Evolutionary conservation across 2,797 vertebrate genomes (phyloP).

Genomic region (Alauda arvensis): DNA sequence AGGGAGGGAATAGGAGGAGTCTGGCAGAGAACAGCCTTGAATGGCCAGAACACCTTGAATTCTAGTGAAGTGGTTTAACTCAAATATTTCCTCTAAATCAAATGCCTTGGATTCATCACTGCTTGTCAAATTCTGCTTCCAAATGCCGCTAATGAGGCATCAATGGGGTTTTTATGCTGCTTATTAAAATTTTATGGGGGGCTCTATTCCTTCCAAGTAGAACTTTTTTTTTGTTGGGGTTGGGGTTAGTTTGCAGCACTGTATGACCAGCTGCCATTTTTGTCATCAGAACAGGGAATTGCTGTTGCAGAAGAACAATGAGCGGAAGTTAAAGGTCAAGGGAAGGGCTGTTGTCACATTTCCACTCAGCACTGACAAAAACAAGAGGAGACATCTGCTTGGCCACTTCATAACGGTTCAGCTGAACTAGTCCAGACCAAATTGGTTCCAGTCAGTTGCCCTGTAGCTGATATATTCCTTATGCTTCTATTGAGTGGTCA

Average conservation of each 20-base stretch:
- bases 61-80: background rate
- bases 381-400: constrained; percentile 23
- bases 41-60: background rate
- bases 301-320: constrained; percentile 38
- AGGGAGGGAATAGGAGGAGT: background rate
- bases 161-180: background rate
- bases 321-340: constrained; percentile 51
- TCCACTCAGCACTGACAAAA: background rate
- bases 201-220: background rate
- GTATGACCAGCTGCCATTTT: background rate
- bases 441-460: background rate
- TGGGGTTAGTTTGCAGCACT: background rate
- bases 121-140: background rate
- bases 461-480: background rate
- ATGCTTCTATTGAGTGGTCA: background rate
- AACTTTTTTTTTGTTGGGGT: background rate
- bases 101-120: background rate
- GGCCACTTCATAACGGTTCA: background rate
- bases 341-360: constrained; percentile 23
- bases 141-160: background rate
- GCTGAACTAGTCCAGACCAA: background rate
- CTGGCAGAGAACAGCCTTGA: background rate
- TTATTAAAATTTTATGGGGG: background rate
- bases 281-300: background rate
- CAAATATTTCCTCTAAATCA: background rate